These are phyloP conservation scores for Listronotus bonariensis DNA, from an alignment of 1,140 invertebrate species.

Conservation along the genomic window DNA sequence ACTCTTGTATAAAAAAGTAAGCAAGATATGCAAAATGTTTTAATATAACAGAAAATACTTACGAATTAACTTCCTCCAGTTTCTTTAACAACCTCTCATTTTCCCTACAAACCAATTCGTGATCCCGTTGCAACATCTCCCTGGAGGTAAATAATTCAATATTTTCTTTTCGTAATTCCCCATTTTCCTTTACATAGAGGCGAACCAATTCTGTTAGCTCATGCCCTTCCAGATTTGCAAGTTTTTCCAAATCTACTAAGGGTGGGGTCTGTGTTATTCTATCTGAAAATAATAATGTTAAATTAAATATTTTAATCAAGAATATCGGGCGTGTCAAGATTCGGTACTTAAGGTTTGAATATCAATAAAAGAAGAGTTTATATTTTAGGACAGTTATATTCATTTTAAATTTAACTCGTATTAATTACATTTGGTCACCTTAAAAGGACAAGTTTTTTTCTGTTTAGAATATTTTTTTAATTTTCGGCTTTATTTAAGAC, in stretches of 20 bases:
- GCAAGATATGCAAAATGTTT: too few species aligned
- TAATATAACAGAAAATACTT: constrained; percentile 55
- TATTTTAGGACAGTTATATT: too few species aligned
- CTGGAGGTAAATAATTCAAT: constrained; percentile 79
- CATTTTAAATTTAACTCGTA: too few species aligned
- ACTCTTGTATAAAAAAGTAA: too few species aligned
- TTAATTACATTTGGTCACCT: too few species aligned
- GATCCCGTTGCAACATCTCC: constrained; percentile 82
- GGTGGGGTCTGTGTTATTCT: constrained; percentile 57
- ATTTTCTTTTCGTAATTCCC: constrained; percentile 83
- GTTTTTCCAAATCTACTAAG: constrained; percentile 70
- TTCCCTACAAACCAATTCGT: constrained; percentile 86
- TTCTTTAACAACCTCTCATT: constrained; percentile 87
- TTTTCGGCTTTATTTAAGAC: too few species aligned
- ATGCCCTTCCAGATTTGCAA: constrained; percentile 70
- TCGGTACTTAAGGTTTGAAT: too few species aligned
- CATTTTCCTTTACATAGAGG: constrained; percentile 84
- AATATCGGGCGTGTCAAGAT: too few species aligned
- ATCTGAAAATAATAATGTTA: constrained; percentile 48
- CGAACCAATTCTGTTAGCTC: constrained; percentile 76
- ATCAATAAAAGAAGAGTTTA: too few species aligned
- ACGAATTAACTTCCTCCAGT: constrained; percentile 85
- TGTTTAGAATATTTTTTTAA: too few species aligned
- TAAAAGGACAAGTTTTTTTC: too few species aligned
- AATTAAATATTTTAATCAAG: too few species aligned